Percentiles rank a stretch among this genome's conserved stretches.
Conservation (phyloP, 2,888 invertebrate genomes). For the Deroplatys truncata region DNA sequence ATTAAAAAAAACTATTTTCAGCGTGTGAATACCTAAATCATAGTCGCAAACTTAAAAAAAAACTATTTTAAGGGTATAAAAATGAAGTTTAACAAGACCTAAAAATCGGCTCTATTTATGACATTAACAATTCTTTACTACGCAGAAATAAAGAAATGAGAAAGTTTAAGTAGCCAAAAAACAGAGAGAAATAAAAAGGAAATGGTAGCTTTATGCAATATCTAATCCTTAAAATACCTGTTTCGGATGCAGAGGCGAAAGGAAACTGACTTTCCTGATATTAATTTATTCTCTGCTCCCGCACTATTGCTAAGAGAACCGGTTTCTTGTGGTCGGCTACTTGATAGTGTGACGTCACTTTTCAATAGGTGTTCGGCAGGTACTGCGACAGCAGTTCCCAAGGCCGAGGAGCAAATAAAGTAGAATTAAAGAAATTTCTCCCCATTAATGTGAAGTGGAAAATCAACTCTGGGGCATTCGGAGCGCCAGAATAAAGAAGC, state of each 20-base stretch:
- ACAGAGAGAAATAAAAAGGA: background rate
- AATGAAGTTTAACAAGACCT: too few species aligned
- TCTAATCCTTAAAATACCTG: background rate
- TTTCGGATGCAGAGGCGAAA: too few species aligned
- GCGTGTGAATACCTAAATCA: too few species aligned
- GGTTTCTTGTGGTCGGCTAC: background rate
- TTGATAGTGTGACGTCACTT: background rate
- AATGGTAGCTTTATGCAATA: background rate
- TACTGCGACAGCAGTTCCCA: background rate
- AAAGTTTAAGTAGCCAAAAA: too few species aligned
- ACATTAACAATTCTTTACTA: too few species aligned
- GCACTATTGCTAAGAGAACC: background rate
- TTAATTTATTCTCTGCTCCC: background rate
- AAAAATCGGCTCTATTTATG: too few species aligned
- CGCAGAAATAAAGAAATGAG: too few species aligned
- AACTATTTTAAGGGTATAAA: too few species aligned
- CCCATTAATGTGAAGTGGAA: background rate
- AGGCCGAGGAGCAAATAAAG: background rate
- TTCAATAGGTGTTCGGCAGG: background rate
- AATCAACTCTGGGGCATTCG: background rate
- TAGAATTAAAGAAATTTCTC: background rate
- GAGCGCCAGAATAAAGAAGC: background rate
- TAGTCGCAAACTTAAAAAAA: too few species aligned
- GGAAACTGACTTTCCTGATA: background rate
- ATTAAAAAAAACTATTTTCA: too few species aligned